Conservation (phyloP, 2,797 vertebrate genomes). For the Sciaenops ocellatus region DNA sequence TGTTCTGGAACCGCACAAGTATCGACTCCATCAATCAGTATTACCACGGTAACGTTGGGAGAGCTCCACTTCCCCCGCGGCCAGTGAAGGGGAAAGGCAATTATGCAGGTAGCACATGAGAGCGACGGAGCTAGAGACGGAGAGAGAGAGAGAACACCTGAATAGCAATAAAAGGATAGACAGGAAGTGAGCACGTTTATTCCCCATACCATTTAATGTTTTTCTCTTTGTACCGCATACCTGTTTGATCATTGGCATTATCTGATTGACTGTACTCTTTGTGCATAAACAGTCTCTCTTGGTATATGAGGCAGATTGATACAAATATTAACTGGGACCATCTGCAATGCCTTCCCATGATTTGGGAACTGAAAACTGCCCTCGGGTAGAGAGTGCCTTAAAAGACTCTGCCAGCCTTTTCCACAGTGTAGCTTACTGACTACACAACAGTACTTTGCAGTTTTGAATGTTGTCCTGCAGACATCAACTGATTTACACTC, state of each 20-base stretch:
- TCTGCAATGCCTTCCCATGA: constrained; percentile 34
- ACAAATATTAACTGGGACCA: constrained; percentile 50
- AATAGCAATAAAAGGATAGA: constrained; percentile 55
- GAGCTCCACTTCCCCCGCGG: constrained; percentile 80
- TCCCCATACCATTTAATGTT: constrained; percentile 54
- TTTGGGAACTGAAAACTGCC: constrained; percentile 43
- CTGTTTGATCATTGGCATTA: constrained; percentile 63
- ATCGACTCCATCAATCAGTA: constrained; percentile 89
- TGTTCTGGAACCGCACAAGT: constrained; percentile 85
- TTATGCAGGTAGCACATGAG: constrained; percentile 82
- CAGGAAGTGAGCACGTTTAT: constrained; percentile 47
- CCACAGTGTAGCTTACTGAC: neutral
- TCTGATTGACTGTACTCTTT: constrained; percentile 50
- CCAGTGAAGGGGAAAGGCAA: constrained; percentile 85
- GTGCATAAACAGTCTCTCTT: constrained; percentile 39
- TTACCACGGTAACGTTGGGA: constrained; percentile 84
- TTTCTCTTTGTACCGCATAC: constrained; percentile 49
- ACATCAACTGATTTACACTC: neutral
- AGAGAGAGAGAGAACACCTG: constrained; percentile 46
- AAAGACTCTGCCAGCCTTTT: constrained; percentile 12
- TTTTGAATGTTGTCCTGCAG: neutral
- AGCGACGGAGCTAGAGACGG: constrained; percentile 48
- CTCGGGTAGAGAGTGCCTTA: constrained; percentile 11
- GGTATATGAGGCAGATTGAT: constrained; percentile 40
- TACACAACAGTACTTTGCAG: neutral